Evolutionary conservation across 2,797 vertebrate genomes (phyloP), one percentile per base, ranked within the genome.

Genomic region (Acropternis orthonyx): DNA sequence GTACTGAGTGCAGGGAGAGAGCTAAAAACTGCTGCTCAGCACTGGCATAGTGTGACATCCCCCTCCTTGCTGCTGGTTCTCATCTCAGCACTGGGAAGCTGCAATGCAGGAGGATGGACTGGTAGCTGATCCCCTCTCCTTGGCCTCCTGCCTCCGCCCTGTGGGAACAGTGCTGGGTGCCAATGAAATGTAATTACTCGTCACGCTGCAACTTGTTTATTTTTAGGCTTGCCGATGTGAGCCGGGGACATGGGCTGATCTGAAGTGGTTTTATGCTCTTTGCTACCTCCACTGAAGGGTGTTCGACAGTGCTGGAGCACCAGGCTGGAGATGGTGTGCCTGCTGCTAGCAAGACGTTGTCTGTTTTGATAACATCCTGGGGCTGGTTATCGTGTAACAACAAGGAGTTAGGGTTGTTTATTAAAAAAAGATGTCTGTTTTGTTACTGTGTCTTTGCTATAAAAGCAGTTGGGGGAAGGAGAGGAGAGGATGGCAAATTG

Each of bases 121-220:
- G 83, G 77, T 69, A 43, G 79, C 82, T 75, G 43, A 85, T 89
- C 66, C 85, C 76, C 43, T 89, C 0, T 0, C 58, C 54, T 75
- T 92, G 92, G 93, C 95, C 82, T 78, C 69, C 66, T 84, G 89
- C 92, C 86, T 91, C 22, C 3, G 0, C 71, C 66, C 83, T 73
- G 66, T 56, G 75, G 89, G 95, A 93, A 44, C 71, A 24, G 68
- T 21, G 65, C 81, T 71, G 82, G 62, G 58, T 1, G 66, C 85
- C 92, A 89, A 0, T 8, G 37, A 90, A 59, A 46, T 92, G 41
- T 58, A 95, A 94, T 92, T 85, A 32, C 65, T 85, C 39, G 46
- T 95, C 93, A 96, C 61, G 94, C 86, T 7, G 7, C 46, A 84
- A 86, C 81, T 51, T 73, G 95, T 84, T 92, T 95, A 95, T 93